Percentiles rank a stretch among this genome's conserved stretches.
Conservation (phyloP, 2,113 vertebrate genomes). For the Vidua macroura region DNA sequence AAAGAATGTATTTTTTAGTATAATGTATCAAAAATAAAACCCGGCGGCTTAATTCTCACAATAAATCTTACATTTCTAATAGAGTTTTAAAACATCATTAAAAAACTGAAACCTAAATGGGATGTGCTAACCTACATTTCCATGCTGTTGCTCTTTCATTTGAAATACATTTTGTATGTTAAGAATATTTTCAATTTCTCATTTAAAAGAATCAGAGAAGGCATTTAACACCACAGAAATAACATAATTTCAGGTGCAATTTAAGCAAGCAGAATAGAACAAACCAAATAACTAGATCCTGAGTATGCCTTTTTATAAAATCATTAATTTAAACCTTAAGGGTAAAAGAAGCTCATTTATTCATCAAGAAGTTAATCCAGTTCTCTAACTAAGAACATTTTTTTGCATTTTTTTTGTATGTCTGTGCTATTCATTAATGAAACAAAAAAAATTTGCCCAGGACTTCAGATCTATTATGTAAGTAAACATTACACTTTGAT, state of each 20-base stretch:
- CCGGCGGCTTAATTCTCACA: neutral
- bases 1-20: neutral
- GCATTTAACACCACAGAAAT: neutral
- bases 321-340: slow-evolving; percentile 69
- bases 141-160: neutral
- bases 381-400: neutral
- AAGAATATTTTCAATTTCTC: neutral
- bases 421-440: neutral
- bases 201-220: neutral
- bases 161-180: neutral
- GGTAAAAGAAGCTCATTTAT: slow-evolving; percentile 59
- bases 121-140: neutral
- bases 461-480: slow-evolving; percentile 41
- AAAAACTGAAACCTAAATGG: neutral
- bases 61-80: neutral
- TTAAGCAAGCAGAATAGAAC: slow-evolving; percentile 26
- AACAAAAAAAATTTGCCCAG: slow-evolving; percentile 21
- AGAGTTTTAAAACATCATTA: neutral
- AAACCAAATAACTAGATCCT: slow-evolving; percentile 36
- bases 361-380: slow-evolving; percentile 31
- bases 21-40: neutral
- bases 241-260: neutral
- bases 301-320: slow-evolving; percentile 45
- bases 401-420: neutral
- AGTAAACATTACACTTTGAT: slow-evolving; percentile 29